These are phyloP conservation scores for Grus americana DNA, from an alignment of 2,113 vertebrate species.

Conservation along the genomic window DNA sequence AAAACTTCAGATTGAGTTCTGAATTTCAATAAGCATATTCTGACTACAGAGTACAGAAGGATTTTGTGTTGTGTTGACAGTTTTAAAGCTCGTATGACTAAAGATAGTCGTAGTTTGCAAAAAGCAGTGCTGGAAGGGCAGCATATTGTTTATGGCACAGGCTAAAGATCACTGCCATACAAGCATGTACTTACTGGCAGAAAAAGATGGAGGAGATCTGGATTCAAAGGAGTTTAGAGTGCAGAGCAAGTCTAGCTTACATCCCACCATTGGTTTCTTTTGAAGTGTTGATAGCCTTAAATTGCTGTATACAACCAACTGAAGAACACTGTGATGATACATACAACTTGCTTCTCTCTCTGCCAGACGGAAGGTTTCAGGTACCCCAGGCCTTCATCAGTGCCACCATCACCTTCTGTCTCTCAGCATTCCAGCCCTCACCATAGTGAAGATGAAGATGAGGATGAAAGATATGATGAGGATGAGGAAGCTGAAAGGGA, in stretches of 20 bases:
- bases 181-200: fast-evolving
- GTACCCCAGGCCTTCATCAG: conserved; percentile 88
- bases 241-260: background rate
- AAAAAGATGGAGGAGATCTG: background rate
- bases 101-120: background rate
- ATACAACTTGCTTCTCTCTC: background rate
- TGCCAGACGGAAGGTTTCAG: conserved; percentile 89
- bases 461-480: conserved; percentile 87
- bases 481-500: conserved; percentile 93
- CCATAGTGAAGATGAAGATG: conserved; percentile 82
- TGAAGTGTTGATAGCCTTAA: background rate
- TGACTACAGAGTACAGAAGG: background rate
- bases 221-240: background rate
- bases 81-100: background rate
- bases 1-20: background rate
- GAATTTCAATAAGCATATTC: background rate
- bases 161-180: background rate
- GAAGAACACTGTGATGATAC: background rate
- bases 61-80: background rate
- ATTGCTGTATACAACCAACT: background rate
- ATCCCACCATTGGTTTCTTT: background rate
- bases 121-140: background rate
- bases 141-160: background rate
- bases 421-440: conserved; percentile 91
- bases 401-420: conserved; percentile 91